A percentile compares a stretch with the other conserved stretches of the same genome.
These are phyloP conservation scores for Zonitis immaculata DNA, from an alignment of 2,888 invertebrate genomes.

Conservation along the genomic window DNA sequence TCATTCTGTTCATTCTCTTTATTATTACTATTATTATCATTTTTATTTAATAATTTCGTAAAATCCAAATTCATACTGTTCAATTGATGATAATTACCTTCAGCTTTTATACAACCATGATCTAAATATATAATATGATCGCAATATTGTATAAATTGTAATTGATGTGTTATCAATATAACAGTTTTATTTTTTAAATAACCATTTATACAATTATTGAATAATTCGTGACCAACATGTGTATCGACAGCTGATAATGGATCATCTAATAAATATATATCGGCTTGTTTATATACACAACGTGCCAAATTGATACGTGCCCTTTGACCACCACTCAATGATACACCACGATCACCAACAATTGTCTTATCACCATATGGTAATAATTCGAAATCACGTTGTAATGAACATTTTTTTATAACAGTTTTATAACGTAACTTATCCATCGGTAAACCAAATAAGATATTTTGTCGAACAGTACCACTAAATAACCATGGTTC, in stretches of 20 bases:
- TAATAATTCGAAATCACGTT: constrained; percentile 68
- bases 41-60: constrained; percentile 59
- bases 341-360: constrained; percentile 77
- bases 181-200: constrained; percentile 66
- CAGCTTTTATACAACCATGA: constrained; percentile 57
- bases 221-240: constrained; percentile 83
- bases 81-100: constrained; percentile 50
- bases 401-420: constrained; percentile 66
- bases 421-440: constrained; percentile 59
- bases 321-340: constrained; percentile 78
- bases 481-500: constrained; percentile 84
- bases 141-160: constrained; percentile 62
- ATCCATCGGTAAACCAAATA: constrained; percentile 79
- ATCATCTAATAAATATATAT: constrained; percentile 86
- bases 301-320: constrained; percentile 85
- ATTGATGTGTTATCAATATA: constrained; percentile 72
- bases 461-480: constrained; percentile 85
- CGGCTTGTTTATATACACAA: constrained; percentile 79
- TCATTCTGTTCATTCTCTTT: constrained; percentile 13
- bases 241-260: constrained; percentile 92
- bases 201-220: constrained; percentile 70
- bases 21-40: constrained; percentile 45
- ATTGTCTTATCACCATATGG: constrained; percentile 81
- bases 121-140: constrained; percentile 58
- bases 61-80: constrained; percentile 63